A percentile compares a stretch with the other conserved stretches of the same genome.
Conservation (phyloP, 2,797 vertebrate species). For the Streptopelia turtur region DNA sequence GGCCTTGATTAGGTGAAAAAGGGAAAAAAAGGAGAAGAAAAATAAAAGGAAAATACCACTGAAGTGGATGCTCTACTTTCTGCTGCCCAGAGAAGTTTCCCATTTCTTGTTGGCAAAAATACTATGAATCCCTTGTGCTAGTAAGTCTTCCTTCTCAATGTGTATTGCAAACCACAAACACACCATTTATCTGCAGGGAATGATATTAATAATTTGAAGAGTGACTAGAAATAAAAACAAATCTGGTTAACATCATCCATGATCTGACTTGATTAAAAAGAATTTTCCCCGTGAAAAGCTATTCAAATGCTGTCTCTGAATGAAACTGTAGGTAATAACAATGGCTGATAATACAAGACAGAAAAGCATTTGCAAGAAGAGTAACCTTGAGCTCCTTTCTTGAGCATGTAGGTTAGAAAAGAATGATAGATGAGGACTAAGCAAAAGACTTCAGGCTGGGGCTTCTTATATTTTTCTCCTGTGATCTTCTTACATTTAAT, state of each 20-base stretch:
- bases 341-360: background rate
- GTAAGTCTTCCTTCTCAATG: background rate
- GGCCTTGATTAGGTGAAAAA: background rate
- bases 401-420: background rate
- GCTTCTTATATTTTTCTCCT: background rate
- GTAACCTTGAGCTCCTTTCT: background rate
- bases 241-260: conserved; percentile 24
- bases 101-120: background rate
- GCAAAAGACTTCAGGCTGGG: background rate
- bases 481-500: background rate
- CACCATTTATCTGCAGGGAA: conserved; percentile 23
- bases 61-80: background rate
- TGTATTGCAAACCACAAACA: background rate
- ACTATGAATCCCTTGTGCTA: background rate
- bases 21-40: too few relatives aligned
- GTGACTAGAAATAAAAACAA: conserved; percentile 24
- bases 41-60: background rate
- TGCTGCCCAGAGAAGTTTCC: background rate
- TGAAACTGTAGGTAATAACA: background rate
- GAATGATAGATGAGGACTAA: background rate
- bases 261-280: conserved; percentile 33
- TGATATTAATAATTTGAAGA: conserved; percentile 34
- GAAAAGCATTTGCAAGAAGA: background rate
- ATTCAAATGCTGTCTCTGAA: background rate
- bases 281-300: conserved; percentile 4